Evolutionary conservation across 1,140 invertebrate genomes (phyloP), one percentile per base, ranked within the genome.

Genomic region (Thrips palmi): DNA sequence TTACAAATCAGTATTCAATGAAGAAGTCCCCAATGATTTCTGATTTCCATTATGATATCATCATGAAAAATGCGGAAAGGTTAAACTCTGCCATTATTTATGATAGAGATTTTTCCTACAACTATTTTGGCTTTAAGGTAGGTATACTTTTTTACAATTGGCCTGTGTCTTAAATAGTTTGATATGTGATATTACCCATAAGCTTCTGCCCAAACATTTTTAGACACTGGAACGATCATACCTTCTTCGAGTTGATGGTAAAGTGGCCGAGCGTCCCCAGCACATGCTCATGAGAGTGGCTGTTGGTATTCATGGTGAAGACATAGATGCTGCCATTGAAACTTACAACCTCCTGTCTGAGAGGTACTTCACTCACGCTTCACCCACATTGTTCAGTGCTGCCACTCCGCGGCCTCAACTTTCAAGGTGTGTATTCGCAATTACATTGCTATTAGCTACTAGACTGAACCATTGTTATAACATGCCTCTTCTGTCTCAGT

Each of bases 251-350:
- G 88, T 97, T 36, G 71, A 92, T 58, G 77, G 78, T 0, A 93
- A 93, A 70, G 80, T 96, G 32, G 89, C 74, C 4, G 94, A 99
- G 56, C 66, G 94, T 28, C 96, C 96, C 0, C 94, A 98, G 52
- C 92, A 98, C 43, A 91, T 99, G 91, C 59, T 98, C 31, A 99
- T 99, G 94, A 64, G 96, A 52, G 93, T 97, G 10, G 61, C 94
- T 17, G 78, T 99, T 43, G 94, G 91, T 11, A 97, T 99, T 49
- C 94, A 99, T 58, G 78, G 78, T 8, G 77, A 92, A 45, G 82
- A 98, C 52, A 83, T 98, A 39, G 82, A 93, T 46, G 65, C 73
- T 19, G 91, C 77, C 17, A 91, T 99, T 47, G 85, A 97, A 63
- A 97, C 94, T 0, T 99, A 99, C 54, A 92, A 98, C 58, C 67